These are phyloP conservation scores for Hipparchia semele DNA, from an alignment of 2,888 invertebrate species.

Conservation along the genomic window DNA sequence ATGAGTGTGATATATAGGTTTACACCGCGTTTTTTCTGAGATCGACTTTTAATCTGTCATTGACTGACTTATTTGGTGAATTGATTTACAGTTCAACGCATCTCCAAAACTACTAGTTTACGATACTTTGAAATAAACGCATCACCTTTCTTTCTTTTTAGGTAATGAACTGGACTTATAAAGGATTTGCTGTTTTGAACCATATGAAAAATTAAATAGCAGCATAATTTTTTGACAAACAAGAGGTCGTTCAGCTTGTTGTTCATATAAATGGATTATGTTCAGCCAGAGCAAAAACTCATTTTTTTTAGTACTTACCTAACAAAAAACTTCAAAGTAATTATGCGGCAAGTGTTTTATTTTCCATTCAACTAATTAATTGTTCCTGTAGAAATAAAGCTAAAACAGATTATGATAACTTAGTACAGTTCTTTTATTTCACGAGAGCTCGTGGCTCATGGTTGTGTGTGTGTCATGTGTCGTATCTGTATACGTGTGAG, in stretches of 20 bases:
- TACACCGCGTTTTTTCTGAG: background rate
- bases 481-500: too few relatives aligned
- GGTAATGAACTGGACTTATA: slow-evolving; percentile 70
- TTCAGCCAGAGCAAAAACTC: background rate
- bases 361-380: background rate
- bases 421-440: background rate
- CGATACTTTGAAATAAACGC: too few relatives aligned
- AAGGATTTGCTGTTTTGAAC: slow-evolving; percentile 64
- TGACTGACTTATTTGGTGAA: too few relatives aligned
- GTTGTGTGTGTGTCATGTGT: too few relatives aligned
- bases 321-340: too few relatives aligned
- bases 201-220: slow-evolving; percentile 56
- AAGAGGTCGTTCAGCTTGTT: too few relatives aligned
- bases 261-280: too few relatives aligned
- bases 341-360: background rate
- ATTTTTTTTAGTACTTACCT: background rate
- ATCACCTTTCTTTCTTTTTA: slow-evolving; percentile 45
- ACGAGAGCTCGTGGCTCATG: too few relatives aligned
- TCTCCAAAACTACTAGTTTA: too few relatives aligned
- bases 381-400: background rate
- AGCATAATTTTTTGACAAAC: background rate
- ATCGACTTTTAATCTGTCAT: too few relatives aligned
- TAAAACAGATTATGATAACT: background rate
- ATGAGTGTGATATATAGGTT: background rate
- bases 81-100: too few relatives aligned